Base-by-base conservation (phyloP, 2,797 vertebrate genomes). In the Schizothorax lantsangensis region DNA sequence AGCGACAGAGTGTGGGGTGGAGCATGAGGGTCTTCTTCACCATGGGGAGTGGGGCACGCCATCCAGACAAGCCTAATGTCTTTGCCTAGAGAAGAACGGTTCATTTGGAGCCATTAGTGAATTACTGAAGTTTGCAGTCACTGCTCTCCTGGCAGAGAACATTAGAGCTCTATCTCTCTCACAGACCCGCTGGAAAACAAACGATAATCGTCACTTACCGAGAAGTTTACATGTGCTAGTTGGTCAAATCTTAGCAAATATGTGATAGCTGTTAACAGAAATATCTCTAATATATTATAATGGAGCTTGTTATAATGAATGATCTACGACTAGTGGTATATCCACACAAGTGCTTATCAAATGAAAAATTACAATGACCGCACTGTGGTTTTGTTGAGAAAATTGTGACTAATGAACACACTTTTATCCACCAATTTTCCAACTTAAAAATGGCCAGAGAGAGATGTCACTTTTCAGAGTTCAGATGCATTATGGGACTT, bases 101-200 rank as follows among this genome's bases (percentile, higher is more conserved):
- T 88, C 82, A 89, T 90, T 88, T 87, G 77, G 87, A 89, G 80
- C 79, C 87, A 89, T 90, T 90, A 89, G 86, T 52, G 73, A 79
- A 83, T 81, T 89, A 87, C 54, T 84, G 79, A 81, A 83, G 72
- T 84, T 81, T 62, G 64, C 86, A 89, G 86, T 74, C 66, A 21
- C 49, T 64, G 78, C 73, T 81, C 79, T 82, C 71, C 69, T 78
- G 81, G 62, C 84, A 45, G 40, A 85, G 88, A 85, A 83, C 83
- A 85, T 52, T 83, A 88, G 62, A 45, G 40, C 33, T 75, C 62
- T 30, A 57, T 85, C 26, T 79, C 33, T 52, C 75, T 86, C 54
- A 73, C 66, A 36, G 83, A 62, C 81, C 75, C 45, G 15, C 33
- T 64, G 66, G 64, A 84, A 85, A 79, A 79, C 49, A 52, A 85